These are phyloP conservation scores for Drosophila mettleri DNA, from an alignment of 2,888 invertebrate genomes.

Conservation along the genomic window DNA sequence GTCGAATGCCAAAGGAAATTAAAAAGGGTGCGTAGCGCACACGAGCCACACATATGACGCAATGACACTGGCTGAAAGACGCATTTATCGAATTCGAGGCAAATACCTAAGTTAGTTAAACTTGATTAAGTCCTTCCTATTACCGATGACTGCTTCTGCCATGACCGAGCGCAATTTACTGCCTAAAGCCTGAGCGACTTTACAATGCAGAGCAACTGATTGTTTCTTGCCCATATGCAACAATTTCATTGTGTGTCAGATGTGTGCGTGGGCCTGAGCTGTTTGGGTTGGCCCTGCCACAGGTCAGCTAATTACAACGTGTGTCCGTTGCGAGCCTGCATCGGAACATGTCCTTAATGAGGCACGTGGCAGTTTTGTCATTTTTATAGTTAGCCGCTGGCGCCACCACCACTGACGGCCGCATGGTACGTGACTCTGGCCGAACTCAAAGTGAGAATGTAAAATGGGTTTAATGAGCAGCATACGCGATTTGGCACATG, in stretches of 20 bases:
- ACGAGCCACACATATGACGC: constrained; percentile 2
- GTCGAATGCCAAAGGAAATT: constrained; percentile 32
- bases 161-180: too few species aligned
- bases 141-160: too few species aligned
- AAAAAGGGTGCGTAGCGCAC: constrained; percentile 27
- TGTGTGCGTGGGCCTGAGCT: background rate
- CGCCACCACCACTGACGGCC: constrained; percentile 36
- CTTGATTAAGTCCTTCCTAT: too few species aligned
- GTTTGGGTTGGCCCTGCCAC: background rate
- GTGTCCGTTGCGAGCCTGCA: constrained; percentile 30
- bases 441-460: constrained; percentile 61
- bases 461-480: constrained; percentile 58
- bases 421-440: constrained; percentile 61
- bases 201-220: background rate
- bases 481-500: constrained; percentile 33
- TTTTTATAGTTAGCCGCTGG: constrained; percentile 56
- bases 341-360: constrained; percentile 54
- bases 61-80: constrained; percentile 36
- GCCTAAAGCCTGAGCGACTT: background rate
- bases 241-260: constrained; percentile 14
- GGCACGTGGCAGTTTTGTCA: constrained; percentile 71
- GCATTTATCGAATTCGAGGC: background rate
- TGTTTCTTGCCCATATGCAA: background rate
- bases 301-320: constrained; percentile 59
- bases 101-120: too few species aligned